phyloP scores from a whole-genome alignment of 2,797 vertebrate species.

The Neosilurus mollespiculum region DNA sequence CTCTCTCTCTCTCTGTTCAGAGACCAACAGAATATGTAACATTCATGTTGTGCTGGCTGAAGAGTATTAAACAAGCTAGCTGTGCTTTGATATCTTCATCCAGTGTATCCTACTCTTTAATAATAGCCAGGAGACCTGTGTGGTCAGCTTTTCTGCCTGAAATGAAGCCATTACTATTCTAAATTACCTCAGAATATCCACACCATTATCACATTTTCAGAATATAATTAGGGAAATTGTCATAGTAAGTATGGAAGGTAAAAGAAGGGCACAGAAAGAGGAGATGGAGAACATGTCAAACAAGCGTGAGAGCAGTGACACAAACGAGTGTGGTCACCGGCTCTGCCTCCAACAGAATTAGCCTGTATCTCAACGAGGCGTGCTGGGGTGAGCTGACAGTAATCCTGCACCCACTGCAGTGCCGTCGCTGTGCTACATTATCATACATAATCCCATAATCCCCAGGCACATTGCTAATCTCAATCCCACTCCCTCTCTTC shows the following conservation, averaged over 20 bases:
- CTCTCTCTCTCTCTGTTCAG: slow-evolving; percentile 1
- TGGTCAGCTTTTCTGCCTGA: neutral
- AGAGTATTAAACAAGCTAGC: slow-evolving; percentile 15
- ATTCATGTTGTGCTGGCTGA: slow-evolving; percentile 20
- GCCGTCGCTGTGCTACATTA: slow-evolving; percentile 74
- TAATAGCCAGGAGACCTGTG: neutral
- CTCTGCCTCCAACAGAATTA: slow-evolving; percentile 76
- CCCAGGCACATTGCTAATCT: slow-evolving; percentile 70
- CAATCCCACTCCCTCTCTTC: slow-evolving; percentile 78
- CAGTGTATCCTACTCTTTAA: neutral
- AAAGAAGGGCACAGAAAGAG: neutral
- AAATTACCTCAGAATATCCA: neutral
- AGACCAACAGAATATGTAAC: slow-evolving; percentile 23
- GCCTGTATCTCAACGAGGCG: slow-evolving; percentile 80
- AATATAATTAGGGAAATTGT: neutral
- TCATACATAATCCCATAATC: slow-evolving; percentile 76
- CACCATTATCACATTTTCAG: neutral
- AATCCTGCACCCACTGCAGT: slow-evolving; percentile 72
- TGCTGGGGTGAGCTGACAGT: slow-evolving; percentile 73
- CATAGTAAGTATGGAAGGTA: neutral
- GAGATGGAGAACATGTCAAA: slow-evolving; percentile 21
- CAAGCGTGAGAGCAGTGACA: slow-evolving; percentile 21
- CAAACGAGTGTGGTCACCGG: slow-evolving; percentile 71
- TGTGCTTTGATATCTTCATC: slow-evolving; percentile 34
- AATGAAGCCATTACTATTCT: neutral